Conservation (phyloP, 2,888 invertebrate species). For the Orchesella flavescens region DNA sequence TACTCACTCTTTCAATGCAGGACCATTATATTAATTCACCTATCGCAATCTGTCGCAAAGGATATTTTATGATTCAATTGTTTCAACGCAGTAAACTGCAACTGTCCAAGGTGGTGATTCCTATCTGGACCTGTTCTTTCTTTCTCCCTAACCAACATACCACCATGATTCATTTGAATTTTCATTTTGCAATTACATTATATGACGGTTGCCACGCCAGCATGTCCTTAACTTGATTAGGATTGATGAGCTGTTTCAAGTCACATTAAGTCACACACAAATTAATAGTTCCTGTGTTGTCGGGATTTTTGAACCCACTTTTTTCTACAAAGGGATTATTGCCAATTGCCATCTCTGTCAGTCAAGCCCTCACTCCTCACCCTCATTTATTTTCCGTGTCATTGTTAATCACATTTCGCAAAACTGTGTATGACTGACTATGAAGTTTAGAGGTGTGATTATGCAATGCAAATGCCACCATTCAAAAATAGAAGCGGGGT, state of each 20-base stretch:
- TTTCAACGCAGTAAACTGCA: too few species aligned
- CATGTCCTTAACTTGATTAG: background rate
- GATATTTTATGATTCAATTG: too few species aligned
- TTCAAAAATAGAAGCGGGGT: background rate
- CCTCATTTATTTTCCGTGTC: background rate
- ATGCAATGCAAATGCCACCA: background rate
- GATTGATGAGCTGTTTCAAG: background rate
- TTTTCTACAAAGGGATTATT: background rate
- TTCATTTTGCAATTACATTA: too few species aligned
- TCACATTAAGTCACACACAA: background rate
- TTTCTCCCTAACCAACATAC: background rate
- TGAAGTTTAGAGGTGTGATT: background rate
- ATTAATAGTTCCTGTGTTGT: background rate
- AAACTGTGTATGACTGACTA: background rate
- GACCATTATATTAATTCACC: too few species aligned
- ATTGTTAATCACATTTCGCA: background rate
- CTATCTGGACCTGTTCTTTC: conserved; percentile 42
- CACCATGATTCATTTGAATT: too few species aligned
- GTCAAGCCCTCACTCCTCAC: background rate
- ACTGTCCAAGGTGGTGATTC: conserved; percentile 8
- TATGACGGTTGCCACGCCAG: background rate
- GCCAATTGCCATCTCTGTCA: too few species aligned
- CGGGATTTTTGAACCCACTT: background rate
- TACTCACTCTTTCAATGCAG: too few species aligned
- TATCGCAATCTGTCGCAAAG: too few species aligned